Conservation (phyloP, 2,888 invertebrate genomes). For the Aleiodes alternator region DNA sequence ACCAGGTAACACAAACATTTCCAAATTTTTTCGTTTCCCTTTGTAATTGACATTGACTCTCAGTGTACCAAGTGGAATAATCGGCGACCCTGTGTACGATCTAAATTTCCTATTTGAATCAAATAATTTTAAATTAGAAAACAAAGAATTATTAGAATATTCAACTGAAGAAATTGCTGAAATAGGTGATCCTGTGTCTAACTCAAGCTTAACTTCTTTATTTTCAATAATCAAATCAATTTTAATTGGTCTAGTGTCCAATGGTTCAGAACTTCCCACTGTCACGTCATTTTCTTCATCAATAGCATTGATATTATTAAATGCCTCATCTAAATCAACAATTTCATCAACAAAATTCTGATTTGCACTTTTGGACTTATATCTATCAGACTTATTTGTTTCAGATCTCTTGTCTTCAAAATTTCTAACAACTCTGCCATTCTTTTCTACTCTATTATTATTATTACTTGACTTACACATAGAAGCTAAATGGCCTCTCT, state of each 20-base stretch:
- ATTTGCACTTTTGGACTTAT: not conserved
- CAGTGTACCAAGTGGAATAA: too few relatives aligned
- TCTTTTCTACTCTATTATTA: not conserved
- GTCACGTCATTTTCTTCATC: not conserved
- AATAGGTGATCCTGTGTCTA: not conserved
- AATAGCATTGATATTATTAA: slow-evolving; percentile 8
- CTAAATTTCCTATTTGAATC: too few relatives aligned
- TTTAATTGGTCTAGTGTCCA: slow-evolving; percentile 1
- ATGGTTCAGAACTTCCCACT: not conserved
- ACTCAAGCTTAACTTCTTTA: not conserved
- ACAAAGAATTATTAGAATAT: not conserved
- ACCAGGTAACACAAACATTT: too few relatives aligned
- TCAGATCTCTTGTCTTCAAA: not conserved
- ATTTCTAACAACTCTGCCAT: not conserved
- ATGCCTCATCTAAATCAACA: slow-evolving; percentile 29
- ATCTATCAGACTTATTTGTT: not conserved
- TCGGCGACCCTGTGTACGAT: too few relatives aligned
- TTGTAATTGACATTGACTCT: too few relatives aligned
- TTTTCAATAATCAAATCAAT: not conserved
- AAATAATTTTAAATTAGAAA: not conserved
- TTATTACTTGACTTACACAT: slow-evolving; percentile 29
- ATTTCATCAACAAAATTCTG: slow-evolving; percentile 37
- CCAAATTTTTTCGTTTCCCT: too few relatives aligned
- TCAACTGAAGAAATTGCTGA: not conserved
- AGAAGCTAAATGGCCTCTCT: slow-evolving; percentile 30